phyloP scores from a whole-genome alignment of 2,113 vertebrate genomes.

The Origma solitaria region DNA sequence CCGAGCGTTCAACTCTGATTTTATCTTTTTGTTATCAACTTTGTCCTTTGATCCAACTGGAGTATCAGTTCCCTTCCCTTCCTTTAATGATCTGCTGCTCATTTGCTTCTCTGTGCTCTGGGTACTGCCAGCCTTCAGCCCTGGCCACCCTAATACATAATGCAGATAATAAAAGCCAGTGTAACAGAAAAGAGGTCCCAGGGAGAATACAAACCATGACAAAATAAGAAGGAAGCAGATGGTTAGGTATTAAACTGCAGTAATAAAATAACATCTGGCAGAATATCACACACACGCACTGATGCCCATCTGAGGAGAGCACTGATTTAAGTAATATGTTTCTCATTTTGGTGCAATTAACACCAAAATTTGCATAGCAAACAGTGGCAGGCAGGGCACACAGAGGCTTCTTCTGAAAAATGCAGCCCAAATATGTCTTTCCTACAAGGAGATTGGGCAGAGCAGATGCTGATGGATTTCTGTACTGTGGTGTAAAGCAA shows the following conservation, averaged over 20 bases:
- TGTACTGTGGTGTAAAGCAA: conserved; percentile 28
- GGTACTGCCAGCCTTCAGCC: neutral
- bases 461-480: conserved; percentile 12
- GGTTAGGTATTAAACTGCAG: conserved; percentile 67
- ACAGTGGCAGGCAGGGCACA: conserved; percentile 33
- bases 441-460: neutral
- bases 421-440: neutral
- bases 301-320: conserved; percentile 62
- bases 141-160: conserved; percentile 40
- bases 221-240: conserved; percentile 68
- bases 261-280: conserved; percentile 69
- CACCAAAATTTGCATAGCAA: conserved; percentile 68
- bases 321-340: conserved; percentile 74
- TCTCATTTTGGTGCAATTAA: conserved; percentile 72
- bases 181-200: conserved; percentile 53
- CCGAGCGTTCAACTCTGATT: neutral
- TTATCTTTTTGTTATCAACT: neutral
- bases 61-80: neutral
- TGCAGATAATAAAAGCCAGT: conserved; percentile 56
- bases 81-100: neutral
- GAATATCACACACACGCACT: conserved; percentile 39
- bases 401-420: conserved; percentile 21
- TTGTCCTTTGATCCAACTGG: neutral
- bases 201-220: conserved; percentile 57
- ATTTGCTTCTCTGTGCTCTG: neutral